phyloP scores from a whole-genome alignment of 1,140 invertebrate genomes.

The Drosophila lacertosa region DNA sequence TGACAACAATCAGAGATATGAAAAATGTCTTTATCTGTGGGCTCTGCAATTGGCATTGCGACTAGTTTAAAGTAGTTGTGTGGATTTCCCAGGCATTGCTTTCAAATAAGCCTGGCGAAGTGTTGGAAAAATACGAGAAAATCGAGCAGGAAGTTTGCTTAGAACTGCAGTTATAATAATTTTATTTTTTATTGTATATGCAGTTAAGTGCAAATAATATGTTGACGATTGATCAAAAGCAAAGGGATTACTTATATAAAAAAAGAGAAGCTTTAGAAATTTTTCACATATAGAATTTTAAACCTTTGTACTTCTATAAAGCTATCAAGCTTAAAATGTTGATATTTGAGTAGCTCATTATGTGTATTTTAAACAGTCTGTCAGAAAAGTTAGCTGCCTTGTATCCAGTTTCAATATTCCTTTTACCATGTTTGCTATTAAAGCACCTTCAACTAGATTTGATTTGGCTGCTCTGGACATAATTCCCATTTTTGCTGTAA shows the following conservation, averaged over 20 bases:
- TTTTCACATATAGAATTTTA: too few relatives aligned
- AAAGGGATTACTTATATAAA: too few relatives aligned
- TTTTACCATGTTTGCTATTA: not conserved
- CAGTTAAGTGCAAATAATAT: too few relatives aligned
- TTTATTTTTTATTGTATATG: too few relatives aligned
- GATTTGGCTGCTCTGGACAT: slow-evolving; percentile 12
- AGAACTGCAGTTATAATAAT: too few relatives aligned
- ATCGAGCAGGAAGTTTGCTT: not conserved
- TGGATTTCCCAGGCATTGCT: slow-evolving; percentile 32
- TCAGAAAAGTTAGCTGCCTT: too few relatives aligned
- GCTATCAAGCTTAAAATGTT: too few relatives aligned
- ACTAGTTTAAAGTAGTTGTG: slow-evolving; percentile 40
- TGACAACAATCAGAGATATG: slow-evolving; percentile 52
- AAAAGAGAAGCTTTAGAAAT: too few relatives aligned
- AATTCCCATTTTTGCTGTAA: not conserved
- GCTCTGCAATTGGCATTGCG: slow-evolving; percentile 14
- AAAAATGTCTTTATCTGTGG: slow-evolving; percentile 69
- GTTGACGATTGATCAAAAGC: too few relatives aligned
- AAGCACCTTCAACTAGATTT: not conserved
- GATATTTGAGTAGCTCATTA: too few relatives aligned
- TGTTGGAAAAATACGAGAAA: not conserved
- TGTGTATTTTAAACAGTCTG: too few relatives aligned
- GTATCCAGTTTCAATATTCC: not conserved
- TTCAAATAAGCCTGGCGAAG: slow-evolving; percentile 10
- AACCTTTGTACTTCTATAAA: too few relatives aligned